Evolutionary conservation across 2,888 invertebrate species (phyloP), one percentile per base, ranked within the genome.

Genomic region (Biston stratarius): DNA sequence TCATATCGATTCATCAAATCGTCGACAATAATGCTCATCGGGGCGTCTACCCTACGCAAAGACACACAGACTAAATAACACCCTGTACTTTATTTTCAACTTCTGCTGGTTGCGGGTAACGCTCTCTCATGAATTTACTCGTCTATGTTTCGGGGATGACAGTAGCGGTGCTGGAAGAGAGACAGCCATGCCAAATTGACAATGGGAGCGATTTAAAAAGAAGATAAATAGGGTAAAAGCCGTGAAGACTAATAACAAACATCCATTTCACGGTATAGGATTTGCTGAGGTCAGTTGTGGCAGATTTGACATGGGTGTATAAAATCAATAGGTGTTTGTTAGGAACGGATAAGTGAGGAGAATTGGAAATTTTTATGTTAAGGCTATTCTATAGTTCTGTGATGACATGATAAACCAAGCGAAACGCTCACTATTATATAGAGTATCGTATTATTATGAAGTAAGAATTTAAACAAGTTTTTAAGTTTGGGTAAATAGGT

Each of bases 191-290:
- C 83, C 84, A 77, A 91, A 92, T 89, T 74, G 82, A 90, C 91
- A 92, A 93, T 88, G 83, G 86, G 80, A 76, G 84, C 87, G 90
- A 91, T 91, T 91, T 90, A 88, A 87, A 89, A 89, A 85, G 87
- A 86, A 89, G 86, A 91, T 91, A 90, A 91, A 91, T 91, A 87
- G 86, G 82, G 85, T 89, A 86, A 89, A 84, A 84, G 82, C 91
- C 91, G 88, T 91, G 91, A 89, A 90, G 87, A 85, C 81, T 83
- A 85, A 89, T 88, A 88, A 88, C 91, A 94, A 94, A 94, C 92
- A 94, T 79, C 80, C 82, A 92, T 94, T 93, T 91, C 88, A 93
- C 84, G 93, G 81, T 86, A 69, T 73, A 75, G 77, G 82, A 87
- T 87, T 83, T 75, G 85, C 81, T 79, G 74, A 81, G 82, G 78